These are phyloP conservation scores for Poecilus cupreus DNA, from an alignment of 2,888 invertebrate genomes.

Conservation along the genomic window DNA sequence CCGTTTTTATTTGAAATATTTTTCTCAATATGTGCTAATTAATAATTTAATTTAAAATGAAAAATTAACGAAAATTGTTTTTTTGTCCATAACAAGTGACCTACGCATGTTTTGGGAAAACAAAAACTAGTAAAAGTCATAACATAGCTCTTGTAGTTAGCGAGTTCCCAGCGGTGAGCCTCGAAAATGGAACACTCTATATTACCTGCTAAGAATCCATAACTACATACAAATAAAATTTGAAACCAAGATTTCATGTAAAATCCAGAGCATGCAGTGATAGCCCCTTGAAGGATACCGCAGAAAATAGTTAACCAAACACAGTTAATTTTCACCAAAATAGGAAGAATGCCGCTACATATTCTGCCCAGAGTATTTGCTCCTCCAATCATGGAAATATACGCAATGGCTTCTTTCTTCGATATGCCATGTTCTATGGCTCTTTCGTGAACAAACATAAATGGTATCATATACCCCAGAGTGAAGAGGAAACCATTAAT, in stretches of 20 bases:
- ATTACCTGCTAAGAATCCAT: slow-evolving; percentile 89
- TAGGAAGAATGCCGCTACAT: slow-evolving; percentile 78
- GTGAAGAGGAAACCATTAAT: slow-evolving; percentile 60
- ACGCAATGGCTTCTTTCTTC: slow-evolving; percentile 74
- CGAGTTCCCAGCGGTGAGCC: too few species aligned
- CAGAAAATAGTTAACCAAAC: neutral
- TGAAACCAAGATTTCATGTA: slow-evolving; percentile 78
- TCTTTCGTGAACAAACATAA: slow-evolving; percentile 74
- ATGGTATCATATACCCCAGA: slow-evolving; percentile 45
- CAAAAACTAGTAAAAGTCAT: too few species aligned
- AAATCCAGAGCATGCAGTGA: slow-evolving; percentile 84
- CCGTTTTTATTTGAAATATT: too few species aligned
- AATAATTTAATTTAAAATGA: too few species aligned
- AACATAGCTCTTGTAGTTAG: too few species aligned
- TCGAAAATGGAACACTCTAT: too few species aligned
- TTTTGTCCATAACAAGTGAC: too few species aligned
- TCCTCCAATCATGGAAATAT: slow-evolving; percentile 89
- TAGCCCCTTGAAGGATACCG: slow-evolving; percentile 76
- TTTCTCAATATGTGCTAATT: too few species aligned
- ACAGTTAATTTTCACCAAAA: neutral
- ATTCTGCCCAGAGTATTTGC: slow-evolving; percentile 92
- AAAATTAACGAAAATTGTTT: too few species aligned
- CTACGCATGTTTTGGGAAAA: too few species aligned
- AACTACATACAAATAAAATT: slow-evolving; percentile 84
- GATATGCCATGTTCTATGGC: slow-evolving; percentile 76